These are phyloP conservation scores for Melanotaenia duboulayi DNA, from an alignment of 2,113 vertebrate genomes.

Conservation along the genomic window DNA sequence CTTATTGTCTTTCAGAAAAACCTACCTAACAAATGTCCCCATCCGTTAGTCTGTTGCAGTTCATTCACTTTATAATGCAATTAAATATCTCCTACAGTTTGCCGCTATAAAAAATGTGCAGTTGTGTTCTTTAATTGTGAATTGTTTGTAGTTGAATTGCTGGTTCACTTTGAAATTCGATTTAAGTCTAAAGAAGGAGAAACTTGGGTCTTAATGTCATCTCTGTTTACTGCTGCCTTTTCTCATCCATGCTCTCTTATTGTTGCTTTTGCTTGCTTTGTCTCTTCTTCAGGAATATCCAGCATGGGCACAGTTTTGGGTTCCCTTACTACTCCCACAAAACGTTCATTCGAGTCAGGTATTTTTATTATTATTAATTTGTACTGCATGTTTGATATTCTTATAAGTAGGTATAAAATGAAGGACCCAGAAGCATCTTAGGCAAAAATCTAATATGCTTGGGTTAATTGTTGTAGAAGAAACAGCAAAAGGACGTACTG, in stretches of 20 bases:
- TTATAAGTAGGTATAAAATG: constrained; percentile 2
- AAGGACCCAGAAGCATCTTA: neutral
- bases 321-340: constrained; percentile 71
- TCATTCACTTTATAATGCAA: neutral
- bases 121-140: neutral
- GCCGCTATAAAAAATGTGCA: neutral
- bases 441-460: neutral
- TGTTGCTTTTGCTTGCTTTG: neutral
- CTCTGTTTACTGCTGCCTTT: neutral
- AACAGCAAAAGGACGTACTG: constrained; percentile 1
- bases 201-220: neutral
- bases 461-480: constrained; percentile 34
- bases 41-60: constrained; percentile 1
- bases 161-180: constrained; percentile 8
- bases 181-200: neutral
- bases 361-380: constrained; percentile 22
- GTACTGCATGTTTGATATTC: constrained; percentile 17
- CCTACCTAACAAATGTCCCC: neutral
- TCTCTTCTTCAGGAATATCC: constrained; percentile 61
- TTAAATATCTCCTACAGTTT: neutral
- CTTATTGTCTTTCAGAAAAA: constrained; percentile 2
- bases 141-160: constrained; percentile 23
- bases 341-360: constrained; percentile 77
- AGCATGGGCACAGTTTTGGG: constrained; percentile 66
- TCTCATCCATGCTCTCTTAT: constrained; percentile 4